Percentiles rank a stretch among this genome's conserved stretches.
phyloP scores from a whole-genome alignment of 2,113 vertebrate species.

The Lepus americanus region DNA sequence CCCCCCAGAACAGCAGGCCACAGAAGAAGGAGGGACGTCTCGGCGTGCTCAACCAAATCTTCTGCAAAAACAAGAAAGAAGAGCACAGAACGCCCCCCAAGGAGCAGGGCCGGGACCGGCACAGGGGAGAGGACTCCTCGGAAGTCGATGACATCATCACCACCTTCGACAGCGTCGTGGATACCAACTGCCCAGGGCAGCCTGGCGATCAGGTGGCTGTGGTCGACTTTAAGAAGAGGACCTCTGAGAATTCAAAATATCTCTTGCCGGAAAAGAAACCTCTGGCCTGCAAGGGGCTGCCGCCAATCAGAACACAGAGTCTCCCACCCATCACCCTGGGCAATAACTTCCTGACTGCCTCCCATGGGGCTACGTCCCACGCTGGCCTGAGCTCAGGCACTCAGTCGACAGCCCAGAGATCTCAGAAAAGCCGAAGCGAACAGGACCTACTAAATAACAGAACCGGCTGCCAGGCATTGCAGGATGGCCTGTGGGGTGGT shows the following conservation, averaged over 20 bases:
- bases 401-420: conserved; percentile 84
- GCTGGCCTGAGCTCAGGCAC: conserved; percentile 72
- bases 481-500: conserved; percentile 86
- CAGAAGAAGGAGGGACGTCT: conserved; percentile 91
- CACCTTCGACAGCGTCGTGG: conserved; percentile 90
- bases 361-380: conserved; percentile 80
- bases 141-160: conserved; percentile 94
- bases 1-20: conserved; percentile 84
- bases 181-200: conserved; percentile 86
- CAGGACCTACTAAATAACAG: conserved; percentile 89
- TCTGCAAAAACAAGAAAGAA: conserved; percentile 92
- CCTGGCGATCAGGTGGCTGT: conserved; percentile 72
- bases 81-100: conserved; percentile 83
- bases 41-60: conserved; percentile 91
- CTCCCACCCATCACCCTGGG: conserved; percentile 90
- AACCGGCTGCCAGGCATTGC: conserved; percentile 82
- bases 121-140: conserved; percentile 87
- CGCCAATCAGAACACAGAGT: conserved; percentile 90
- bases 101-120: conserved; percentile 81
- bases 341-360: conserved; percentile 86
- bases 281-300: conserved; percentile 85
- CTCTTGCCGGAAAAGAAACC: conserved; percentile 86
- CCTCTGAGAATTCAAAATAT: conserved; percentile 86
- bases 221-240: conserved; percentile 84
- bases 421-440: conserved; percentile 91